Percentiles rank a stretch among this genome's conserved stretches.
Conservation (phyloP, 2,113 vertebrate species). For the Helogale parvula region DNA sequence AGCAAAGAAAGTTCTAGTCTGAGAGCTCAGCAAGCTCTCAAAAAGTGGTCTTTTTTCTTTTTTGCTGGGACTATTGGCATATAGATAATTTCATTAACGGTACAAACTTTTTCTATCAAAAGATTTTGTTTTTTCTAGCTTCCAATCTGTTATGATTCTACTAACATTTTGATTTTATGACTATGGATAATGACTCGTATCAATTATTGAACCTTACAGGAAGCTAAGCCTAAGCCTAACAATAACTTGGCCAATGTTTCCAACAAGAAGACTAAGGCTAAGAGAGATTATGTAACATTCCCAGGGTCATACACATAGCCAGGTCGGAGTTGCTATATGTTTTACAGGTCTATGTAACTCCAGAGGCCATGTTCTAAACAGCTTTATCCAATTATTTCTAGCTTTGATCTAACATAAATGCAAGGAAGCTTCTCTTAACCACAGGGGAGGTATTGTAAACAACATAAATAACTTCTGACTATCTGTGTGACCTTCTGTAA, state of each 20-base stretch:
- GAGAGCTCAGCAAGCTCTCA: not conserved
- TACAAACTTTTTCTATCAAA: not conserved
- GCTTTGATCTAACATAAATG: not conserved
- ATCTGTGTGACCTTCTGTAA: not conserved
- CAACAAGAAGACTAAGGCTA: not conserved
- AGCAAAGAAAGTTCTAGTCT: not conserved
- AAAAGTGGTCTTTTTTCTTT: not conserved
- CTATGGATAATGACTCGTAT: not conserved
- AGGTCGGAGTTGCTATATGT: not conserved
- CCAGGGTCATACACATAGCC: not conserved
- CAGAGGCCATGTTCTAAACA: not conserved
- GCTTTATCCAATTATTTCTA: not conserved
- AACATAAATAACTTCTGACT: not conserved
- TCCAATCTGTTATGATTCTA: not conserved
- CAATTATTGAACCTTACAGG: not conserved
- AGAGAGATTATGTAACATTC: not conserved
- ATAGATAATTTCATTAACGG: not conserved
- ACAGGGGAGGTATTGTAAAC: not conserved
- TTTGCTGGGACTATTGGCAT: not conserved
- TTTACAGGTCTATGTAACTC: not conserved
- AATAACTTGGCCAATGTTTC: constrained; percentile 12
- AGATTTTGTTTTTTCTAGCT: not conserved
- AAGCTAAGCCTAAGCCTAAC: not conserved
- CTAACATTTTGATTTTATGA: not conserved
- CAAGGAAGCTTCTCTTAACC: not conserved